phyloP scores from a whole-genome alignment of 2,888 invertebrate species.

The Parelbella ahira region DNA sequence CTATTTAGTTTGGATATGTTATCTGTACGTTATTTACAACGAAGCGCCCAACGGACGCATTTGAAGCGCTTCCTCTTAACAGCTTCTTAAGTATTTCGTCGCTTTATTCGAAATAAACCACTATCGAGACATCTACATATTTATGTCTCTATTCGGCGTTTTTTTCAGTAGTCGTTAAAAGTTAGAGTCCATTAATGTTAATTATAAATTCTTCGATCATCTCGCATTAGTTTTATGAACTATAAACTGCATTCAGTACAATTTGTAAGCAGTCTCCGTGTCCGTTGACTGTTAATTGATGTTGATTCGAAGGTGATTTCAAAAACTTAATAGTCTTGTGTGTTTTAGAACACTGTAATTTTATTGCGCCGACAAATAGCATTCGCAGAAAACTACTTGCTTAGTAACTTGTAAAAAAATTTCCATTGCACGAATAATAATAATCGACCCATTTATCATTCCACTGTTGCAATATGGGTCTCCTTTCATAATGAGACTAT shows the following conservation, averaged over 20 bases:
- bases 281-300: conserved; percentile 49
- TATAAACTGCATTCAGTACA: conserved; percentile 59
- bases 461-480: too few relatives aligned
- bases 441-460: too few relatives aligned
- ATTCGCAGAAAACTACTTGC: too few relatives aligned
- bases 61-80: conserved; percentile 46
- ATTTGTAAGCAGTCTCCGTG: conserved; percentile 69
- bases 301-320: conserved; percentile 42
- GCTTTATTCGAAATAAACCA: conserved; percentile 63
- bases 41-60: background rate
- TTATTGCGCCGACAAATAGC: too few relatives aligned
- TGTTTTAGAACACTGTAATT: too few relatives aligned
- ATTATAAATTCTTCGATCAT: conserved; percentile 73
- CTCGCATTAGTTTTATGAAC: conserved; percentile 73
- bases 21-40: too few relatives aligned
- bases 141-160: conserved; percentile 73
- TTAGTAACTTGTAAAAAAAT: too few relatives aligned
- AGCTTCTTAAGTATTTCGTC: conserved; percentile 43
- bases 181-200: conserved; percentile 74
- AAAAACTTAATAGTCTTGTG: too few relatives aligned
- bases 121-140: conserved; percentile 70
- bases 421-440: too few relatives aligned
- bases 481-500: too few relatives aligned
- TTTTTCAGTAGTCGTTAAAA: conserved; percentile 78
- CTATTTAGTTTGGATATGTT: too few relatives aligned